Percentiles rank a stretch among this genome's conserved stretches.
These are phyloP conservation scores for Phragmatobia fuliginosa DNA, from an alignment of 2,888 invertebrate genomes.

Conservation along the genomic window DNA sequence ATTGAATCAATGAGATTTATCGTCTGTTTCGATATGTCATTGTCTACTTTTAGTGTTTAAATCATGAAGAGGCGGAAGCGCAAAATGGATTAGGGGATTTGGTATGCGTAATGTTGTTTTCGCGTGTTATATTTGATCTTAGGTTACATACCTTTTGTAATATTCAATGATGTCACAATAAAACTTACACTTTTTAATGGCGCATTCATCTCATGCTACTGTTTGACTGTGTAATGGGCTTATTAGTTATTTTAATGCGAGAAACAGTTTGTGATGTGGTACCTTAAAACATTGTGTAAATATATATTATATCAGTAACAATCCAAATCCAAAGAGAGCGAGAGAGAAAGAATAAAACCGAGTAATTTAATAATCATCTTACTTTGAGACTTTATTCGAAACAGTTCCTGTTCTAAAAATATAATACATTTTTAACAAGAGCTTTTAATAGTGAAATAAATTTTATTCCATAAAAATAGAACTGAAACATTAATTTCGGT, in stretches of 20 bases:
- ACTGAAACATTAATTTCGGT: too few relatives aligned
- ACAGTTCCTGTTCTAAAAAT: too few relatives aligned
- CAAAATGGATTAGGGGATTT: conserved; percentile 5
- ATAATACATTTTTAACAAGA: too few relatives aligned
- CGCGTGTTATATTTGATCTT: conserved; percentile 12
- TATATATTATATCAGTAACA: background rate
- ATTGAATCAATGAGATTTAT: conserved; percentile 51
- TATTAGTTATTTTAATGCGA: background rate
- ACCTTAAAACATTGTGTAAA: background rate
- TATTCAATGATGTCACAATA: background rate
- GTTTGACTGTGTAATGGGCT: background rate
- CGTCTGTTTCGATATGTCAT: conserved; percentile 30
- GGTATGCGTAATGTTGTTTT: conserved; percentile 10
- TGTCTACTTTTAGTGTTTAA: conserved; percentile 13
- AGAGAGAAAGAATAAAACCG: too few relatives aligned
- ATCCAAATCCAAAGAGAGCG: background rate
- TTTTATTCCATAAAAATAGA: too few relatives aligned
- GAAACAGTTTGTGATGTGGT: background rate
- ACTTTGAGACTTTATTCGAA: too few relatives aligned
- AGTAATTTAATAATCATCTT: too few relatives aligned
- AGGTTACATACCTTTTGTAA: background rate
- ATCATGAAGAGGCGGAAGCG: conserved; percentile 15
- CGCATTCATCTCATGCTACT: background rate
- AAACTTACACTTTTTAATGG: conserved; percentile 2
- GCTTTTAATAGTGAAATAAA: too few relatives aligned